phyloP scores from a whole-genome alignment of 2,113 vertebrate genomes.

The Guaruba guarouba region DNA sequence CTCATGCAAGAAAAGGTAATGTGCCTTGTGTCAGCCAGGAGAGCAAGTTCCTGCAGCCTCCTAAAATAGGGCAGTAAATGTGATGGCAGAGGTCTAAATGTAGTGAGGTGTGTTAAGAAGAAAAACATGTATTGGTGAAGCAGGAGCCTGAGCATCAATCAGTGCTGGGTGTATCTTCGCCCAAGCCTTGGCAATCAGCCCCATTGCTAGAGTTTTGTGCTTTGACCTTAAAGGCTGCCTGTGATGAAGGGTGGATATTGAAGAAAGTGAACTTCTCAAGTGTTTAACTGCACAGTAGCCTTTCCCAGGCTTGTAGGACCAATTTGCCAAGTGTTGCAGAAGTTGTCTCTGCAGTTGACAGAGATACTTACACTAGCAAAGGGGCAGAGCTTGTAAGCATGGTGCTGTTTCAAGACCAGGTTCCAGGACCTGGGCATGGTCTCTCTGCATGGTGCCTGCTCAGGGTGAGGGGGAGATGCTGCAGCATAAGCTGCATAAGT shows the following conservation, averaged over 20 bases:
- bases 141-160: neutral
- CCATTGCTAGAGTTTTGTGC: fast-evolving
- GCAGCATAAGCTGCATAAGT: neutral
- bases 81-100: fast-evolving
- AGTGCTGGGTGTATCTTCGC: neutral
- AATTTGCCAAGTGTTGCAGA: neutral
- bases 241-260: neutral
- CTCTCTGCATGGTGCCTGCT: neutral
- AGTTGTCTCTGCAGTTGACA: neutral
- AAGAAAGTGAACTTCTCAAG: neutral
- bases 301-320: neutral
- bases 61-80: neutral
- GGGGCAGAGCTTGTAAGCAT: neutral
- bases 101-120: neutral
- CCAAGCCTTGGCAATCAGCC: neutral
- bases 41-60: neutral
- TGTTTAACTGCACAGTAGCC: neutral
- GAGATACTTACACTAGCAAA: neutral
- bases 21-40: neutral
- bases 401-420: neutral
- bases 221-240: neutral
- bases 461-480: neutral
- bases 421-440: neutral
- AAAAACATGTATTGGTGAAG: neutral
- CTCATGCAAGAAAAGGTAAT: neutral